A percentile compares a stretch with the other conserved stretches of the same genome.
Evolutionary conservation across 2,113 vertebrate species (phyloP).

Genomic region (Carassius auratus): DNA sequence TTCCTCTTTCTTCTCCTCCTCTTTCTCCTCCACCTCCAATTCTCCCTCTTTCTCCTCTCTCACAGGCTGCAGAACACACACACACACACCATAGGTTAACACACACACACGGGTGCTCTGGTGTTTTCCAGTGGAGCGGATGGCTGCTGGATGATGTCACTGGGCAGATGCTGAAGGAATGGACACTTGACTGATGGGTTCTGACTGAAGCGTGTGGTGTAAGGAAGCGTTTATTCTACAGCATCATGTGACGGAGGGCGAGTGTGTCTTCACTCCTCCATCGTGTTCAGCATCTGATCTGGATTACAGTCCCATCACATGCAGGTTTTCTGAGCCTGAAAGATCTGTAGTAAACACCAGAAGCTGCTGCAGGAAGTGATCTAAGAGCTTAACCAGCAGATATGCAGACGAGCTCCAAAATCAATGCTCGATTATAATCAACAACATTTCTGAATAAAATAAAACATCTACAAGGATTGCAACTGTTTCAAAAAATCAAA

Average conservation of each 20-base stretch:
- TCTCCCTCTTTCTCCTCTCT: conserved; percentile 80
- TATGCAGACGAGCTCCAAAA: not conserved
- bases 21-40: conserved; percentile 68
- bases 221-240: not conserved
- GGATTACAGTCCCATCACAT: not conserved
- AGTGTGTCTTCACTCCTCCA: not conserved
- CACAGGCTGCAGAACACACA: conserved; percentile 70
- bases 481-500: too few species aligned
- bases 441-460: too few species aligned
- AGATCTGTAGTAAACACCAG: too few species aligned
- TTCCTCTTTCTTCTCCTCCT: conserved; percentile 64
- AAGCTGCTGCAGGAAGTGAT: too few species aligned
- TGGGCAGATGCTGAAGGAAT: conserved; percentile 49
- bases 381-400: too few species aligned
- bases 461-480: too few species aligned
- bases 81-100: not conserved
- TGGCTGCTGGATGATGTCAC: conserved; percentile 57
- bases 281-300: not conserved
- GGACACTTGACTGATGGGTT: conserved; percentile 16
- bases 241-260: too few species aligned
- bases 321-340: not conserved
- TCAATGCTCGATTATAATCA: too few species aligned
- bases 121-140: conserved; percentile 49
- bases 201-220: conserved; percentile 16
- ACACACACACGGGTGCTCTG: conserved; percentile 1